Conservation (phyloP, 2,888 invertebrate genomes). For the Itoplectis maculator region DNA sequence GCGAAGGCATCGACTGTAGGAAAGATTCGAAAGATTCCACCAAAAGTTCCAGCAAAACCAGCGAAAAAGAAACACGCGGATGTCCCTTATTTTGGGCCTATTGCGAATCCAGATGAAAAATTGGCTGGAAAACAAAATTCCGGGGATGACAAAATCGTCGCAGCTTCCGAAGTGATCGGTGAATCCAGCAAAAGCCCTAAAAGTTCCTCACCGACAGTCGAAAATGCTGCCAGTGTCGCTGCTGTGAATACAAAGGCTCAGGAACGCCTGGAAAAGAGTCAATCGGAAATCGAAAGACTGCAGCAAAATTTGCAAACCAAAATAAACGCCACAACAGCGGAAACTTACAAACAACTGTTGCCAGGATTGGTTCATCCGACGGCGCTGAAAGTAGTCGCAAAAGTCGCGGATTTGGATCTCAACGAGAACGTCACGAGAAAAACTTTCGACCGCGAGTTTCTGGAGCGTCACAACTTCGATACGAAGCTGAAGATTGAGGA, state of each 20-base stretch:
- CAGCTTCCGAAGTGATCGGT: neutral
- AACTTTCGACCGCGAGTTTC: constrained; percentile 77
- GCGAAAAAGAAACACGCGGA: constrained; percentile 46
- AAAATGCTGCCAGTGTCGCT: neutral
- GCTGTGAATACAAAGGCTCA: constrained; percentile 67
- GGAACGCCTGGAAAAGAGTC: constrained; percentile 74
- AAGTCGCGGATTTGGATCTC: constrained; percentile 66
- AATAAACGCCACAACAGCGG: constrained; percentile 77
- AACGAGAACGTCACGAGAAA: constrained; percentile 72
- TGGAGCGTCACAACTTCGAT: constrained; percentile 75
- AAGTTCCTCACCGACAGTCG: neutral
- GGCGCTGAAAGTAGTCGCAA: constrained; percentile 57
- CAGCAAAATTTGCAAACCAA: constrained; percentile 77
- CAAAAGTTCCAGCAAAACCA: constrained; percentile 71
- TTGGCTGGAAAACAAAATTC: neutral
- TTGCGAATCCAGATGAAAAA: neutral
- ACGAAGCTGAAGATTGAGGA: constrained; percentile 77
- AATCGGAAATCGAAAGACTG: constrained; percentile 76
- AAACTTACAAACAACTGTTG: constrained; percentile 76
- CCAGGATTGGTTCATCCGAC: constrained; percentile 60
- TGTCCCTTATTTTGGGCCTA: constrained; percentile 38
- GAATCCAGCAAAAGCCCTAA: constrained; percentile 18
- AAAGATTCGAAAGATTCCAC: constrained; percentile 68
- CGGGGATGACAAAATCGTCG: neutral
- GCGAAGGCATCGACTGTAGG: constrained; percentile 40